Base-by-base conservation (phyloP, 2,797 vertebrate genomes). In the Cynopterus sphinx region DNA sequence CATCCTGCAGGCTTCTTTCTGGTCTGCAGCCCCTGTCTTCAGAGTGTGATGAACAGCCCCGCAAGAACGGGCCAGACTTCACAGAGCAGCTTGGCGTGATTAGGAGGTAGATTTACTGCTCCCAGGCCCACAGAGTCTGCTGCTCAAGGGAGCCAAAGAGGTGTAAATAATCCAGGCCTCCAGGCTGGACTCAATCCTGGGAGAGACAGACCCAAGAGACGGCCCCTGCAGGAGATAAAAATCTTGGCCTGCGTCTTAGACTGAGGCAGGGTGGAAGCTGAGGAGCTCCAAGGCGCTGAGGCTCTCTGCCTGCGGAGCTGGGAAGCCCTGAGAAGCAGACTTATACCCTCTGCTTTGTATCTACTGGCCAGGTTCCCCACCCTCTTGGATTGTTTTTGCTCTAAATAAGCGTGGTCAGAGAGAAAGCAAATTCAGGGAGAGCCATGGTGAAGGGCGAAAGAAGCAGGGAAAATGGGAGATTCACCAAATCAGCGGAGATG, bases 91-190 rank as follows among this genome's bases (percentile, higher is more conserved):
- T 85, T 55, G 46, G 39, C 94, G 87, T 95, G 82, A 96, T 98
- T 95, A n/a, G 59, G 88, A 87, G 95, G 95, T 93, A 97, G 95
- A 98, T 97, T 98, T 98, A 98, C 97, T 91, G 97, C 94, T 90
- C 57, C 4, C 0, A 11, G 93, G 46, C 95, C 95, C 61, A 33
- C 1, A 71, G 92, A 97, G 82, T 90, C 97, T 97, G 95, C 55
- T 83, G 97, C 96, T 96, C 94, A 33, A 65, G 93, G 94, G 87
- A 98, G 92, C 85, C 96, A 95, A 86, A 65, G 68, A 13, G 22
- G 41, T 96, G 97, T 95, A 97, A 98, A 97, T 97, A 97, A 98
- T 89, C 95, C 86, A 83, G 96, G 97, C 92, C 91, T 96, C 94
- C 41, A 67, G 86, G 91, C 93, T 91, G 71, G 73, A 55, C 92